phyloP scores from a whole-genome alignment of 2,888 invertebrate genomes.

The Rhamphomyia laevipes region DNA sequence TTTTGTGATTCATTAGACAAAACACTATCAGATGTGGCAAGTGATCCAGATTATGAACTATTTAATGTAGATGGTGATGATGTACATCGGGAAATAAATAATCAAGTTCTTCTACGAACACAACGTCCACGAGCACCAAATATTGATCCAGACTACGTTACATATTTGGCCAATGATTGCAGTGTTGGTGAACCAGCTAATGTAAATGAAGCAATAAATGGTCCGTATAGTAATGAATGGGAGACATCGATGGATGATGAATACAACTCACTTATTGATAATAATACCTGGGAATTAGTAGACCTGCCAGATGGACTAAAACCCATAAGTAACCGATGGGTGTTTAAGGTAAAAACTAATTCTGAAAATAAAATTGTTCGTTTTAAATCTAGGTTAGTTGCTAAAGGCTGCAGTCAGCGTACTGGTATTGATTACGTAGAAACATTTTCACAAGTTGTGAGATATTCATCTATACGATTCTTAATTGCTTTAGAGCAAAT shows the following conservation, averaged over 20 bases:
- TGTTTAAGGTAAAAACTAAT: constrained; percentile 17
- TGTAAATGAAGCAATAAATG: neutral
- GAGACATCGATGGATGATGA: constrained; percentile 17
- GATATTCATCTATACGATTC: constrained; percentile 13
- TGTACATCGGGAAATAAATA: no score
- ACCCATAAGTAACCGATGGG: constrained; percentile 19
- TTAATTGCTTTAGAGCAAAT: constrained; percentile 10
- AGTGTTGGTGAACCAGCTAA: constrained; percentile 2
- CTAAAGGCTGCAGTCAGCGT: constrained; percentile 19
- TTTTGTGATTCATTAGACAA: no score
- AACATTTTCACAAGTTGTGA: constrained; percentile 16
- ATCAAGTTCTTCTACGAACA: no score
- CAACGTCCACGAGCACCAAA: no score
- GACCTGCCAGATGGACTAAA: constrained; percentile 14
- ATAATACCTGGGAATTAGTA: constrained; percentile 16
- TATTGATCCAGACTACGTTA: no score
- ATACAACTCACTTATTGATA: constrained; percentile 16
- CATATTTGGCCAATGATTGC: neutral
- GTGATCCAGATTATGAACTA: no score
- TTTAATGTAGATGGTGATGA: no score
- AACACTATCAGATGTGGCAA: no score
- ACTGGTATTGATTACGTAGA: constrained; percentile 15
- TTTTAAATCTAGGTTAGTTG: constrained; percentile 17
- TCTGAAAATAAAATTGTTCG: constrained; percentile 13
- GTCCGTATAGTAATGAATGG: constrained; percentile 10